Evolutionary conservation across 2,888 invertebrate genomes (phyloP).

Genomic region (Trachelus troglodyta): DNA sequence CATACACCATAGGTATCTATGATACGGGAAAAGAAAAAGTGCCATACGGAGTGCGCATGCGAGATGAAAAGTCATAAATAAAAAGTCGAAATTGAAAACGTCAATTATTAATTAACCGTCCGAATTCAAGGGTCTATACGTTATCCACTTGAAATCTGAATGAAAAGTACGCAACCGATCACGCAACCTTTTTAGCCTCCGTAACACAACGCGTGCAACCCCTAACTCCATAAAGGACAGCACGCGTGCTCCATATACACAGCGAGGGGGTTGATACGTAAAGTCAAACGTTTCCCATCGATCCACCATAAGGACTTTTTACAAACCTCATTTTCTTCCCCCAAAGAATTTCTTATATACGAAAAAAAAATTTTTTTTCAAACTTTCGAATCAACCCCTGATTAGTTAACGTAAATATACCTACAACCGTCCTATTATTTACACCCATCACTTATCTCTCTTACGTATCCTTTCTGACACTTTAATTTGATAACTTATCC

Average conservation of each 20-base stretch:
- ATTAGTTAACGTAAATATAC: too few species aligned
- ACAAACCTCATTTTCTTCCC: neutral
- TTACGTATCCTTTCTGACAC: too few species aligned
- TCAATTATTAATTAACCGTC: conserved; percentile 58
- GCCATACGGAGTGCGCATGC: too few species aligned
- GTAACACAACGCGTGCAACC: neutral
- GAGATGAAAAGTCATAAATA: too few species aligned
- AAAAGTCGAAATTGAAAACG: conserved; percentile 25
- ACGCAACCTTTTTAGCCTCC: conserved; percentile 19
- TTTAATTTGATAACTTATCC: too few species aligned
- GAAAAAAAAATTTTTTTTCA: too few species aligned
- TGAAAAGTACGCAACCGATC: conserved; percentile 21
- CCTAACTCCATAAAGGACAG: neutral
- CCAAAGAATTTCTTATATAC: too few species aligned
- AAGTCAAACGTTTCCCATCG: conserved; percentile 4
- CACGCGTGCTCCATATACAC: neutral
- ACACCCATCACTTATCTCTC: too few species aligned
- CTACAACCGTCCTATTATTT: too few species aligned
- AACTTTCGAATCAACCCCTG: too few species aligned
- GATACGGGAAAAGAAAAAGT: too few species aligned
- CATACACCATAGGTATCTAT: too few species aligned
- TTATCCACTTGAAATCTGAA: conserved; percentile 50
- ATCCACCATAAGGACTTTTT: neutral
- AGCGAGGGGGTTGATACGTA: neutral
- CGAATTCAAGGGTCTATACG: conserved; percentile 36